phyloP scores from a whole-genome alignment of 2,113 vertebrate species.

The Rhabdomys dilectus region DNA sequence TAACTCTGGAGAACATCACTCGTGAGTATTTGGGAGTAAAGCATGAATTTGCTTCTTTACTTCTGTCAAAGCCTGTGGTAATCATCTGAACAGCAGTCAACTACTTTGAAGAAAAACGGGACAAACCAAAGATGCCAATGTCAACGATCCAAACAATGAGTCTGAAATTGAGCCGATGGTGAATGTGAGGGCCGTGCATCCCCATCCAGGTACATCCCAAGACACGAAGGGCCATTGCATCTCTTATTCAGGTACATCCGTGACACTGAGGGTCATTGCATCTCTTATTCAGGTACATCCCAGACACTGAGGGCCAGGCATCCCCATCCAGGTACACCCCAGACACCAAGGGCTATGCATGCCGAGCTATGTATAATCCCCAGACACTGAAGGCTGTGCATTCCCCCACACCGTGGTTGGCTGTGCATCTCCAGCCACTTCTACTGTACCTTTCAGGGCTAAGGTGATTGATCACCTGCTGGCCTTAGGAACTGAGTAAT shows the following conservation, averaged over 20 bases:
- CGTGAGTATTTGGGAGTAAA: not conserved
- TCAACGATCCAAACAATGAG: not conserved
- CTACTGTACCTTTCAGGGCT: not conserved
- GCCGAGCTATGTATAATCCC: not conserved
- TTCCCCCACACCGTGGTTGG: not conserved
- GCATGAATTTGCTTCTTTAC: not conserved
- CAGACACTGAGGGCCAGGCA: accelerated
- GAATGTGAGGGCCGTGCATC: not conserved
- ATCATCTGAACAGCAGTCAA: not conserved
- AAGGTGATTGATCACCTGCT: not conserved
- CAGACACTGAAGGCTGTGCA: not conserved
- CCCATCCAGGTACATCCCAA: not conserved
- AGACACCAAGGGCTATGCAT: too few species aligned
- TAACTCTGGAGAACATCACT: not conserved
- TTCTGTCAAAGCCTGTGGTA: not conserved
- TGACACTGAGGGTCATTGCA: too few species aligned
- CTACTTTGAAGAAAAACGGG: not conserved
- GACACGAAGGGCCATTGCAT: too few species aligned
- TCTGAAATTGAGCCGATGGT: not conserved
- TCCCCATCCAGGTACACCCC: not conserved
- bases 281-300: not conserved
- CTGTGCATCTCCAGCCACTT: not conserved
- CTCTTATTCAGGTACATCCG: not conserved
- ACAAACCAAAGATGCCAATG: not conserved
- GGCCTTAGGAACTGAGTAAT: not conserved